These are phyloP conservation scores for Dexiosoma caninum DNA, from an alignment of 2,888 invertebrate genomes.

Conservation along the genomic window DNA sequence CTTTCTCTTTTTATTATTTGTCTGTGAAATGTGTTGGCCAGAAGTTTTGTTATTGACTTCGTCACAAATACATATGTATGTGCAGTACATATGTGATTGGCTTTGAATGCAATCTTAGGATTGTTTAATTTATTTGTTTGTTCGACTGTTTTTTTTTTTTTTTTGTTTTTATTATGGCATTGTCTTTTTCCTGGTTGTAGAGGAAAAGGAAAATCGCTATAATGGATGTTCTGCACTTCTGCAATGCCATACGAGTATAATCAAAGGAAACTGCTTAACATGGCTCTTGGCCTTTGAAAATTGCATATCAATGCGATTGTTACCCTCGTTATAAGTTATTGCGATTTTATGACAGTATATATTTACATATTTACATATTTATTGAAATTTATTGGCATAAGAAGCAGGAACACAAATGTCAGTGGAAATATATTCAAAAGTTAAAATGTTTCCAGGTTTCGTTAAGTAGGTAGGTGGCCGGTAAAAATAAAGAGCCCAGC, in stretches of 20 bases:
- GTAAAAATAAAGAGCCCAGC: too few relatives aligned
- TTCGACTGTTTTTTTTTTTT: conserved; percentile 43
- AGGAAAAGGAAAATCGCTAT: not conserved
- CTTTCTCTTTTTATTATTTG: not conserved
- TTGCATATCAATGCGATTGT: not conserved
- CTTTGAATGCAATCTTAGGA: not conserved
- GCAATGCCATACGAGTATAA: not conserved
- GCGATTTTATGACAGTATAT: conserved; percentile 8
- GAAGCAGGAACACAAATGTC: not conserved
- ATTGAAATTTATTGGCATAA: conserved; percentile 22
- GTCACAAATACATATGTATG: not conserved
- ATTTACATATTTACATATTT: not conserved
- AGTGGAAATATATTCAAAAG: too few relatives aligned
- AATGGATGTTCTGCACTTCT: not conserved
- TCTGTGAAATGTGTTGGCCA: not conserved
- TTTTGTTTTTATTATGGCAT: conserved; percentile 35
- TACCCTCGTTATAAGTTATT: not conserved
- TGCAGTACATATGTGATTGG: not conserved
- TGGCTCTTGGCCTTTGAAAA: conserved; percentile 34
- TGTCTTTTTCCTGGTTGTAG: conserved; percentile 27
- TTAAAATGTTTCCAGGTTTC: too few relatives aligned
- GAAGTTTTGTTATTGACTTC: conserved; percentile 1
- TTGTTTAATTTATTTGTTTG: conserved; percentile 19
- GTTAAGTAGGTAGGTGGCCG: too few relatives aligned
- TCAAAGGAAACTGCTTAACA: conserved; percentile 1